Conservation (phyloP, 2,797 vertebrate genomes). For the Cephalopachus bancanus region DNA sequence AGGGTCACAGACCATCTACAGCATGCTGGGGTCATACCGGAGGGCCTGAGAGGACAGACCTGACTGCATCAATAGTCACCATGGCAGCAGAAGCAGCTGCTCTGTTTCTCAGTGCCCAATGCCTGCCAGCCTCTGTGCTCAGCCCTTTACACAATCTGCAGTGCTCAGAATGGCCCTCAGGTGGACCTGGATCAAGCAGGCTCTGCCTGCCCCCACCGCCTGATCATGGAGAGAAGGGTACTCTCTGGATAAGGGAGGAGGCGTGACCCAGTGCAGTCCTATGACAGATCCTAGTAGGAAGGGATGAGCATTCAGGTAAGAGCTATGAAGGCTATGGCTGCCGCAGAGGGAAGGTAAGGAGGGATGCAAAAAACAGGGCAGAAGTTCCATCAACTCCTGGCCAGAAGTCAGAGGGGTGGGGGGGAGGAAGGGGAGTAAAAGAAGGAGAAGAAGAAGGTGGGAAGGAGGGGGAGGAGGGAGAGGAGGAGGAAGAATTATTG, state of each 20-base stretch:
- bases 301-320: background rate
- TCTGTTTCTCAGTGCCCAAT: background rate
- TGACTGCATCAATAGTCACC: background rate
- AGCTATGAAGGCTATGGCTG: rapidly evolving
- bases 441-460: background rate
- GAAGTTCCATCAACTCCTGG: background rate
- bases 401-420: rapidly evolving
- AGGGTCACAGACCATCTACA: background rate
- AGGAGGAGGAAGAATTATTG: background rate
- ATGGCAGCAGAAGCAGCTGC: background rate
- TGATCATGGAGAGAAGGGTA: rapidly evolving
- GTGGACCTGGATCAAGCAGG: background rate
- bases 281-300: background rate
- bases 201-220: background rate
- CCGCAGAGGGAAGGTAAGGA: background rate
- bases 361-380: rapidly evolving
- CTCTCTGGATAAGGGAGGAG: background rate
- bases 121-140: rapidly evolving
- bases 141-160: background rate
- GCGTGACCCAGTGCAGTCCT: background rate
- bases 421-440: background rate
- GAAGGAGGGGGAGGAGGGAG: too few relatives aligned
- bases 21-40: background rate
- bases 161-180: background rate
- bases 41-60: rapidly evolving